These are phyloP conservation scores for Oedothorax gibbosus DNA, from an alignment of 1,140 invertebrate species.

Conservation along the genomic window DNA sequence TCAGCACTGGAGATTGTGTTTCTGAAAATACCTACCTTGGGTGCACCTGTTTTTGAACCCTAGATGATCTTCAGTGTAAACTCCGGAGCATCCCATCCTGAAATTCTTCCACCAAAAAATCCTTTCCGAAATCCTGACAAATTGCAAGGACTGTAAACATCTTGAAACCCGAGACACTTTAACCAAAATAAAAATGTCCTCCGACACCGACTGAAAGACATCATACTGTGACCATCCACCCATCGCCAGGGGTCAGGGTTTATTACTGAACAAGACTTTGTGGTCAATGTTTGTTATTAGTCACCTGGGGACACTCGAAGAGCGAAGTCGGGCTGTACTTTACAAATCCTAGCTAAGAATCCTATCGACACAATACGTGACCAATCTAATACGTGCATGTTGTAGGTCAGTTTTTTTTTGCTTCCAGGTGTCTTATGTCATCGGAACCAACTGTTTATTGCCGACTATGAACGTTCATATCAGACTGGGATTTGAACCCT, in stretches of 20 bases:
- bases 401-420: too few relatives aligned
- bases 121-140: conserved; percentile 51
- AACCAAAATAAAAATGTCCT: conserved; percentile 21
- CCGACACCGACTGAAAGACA: conserved; percentile 13
- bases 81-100: neutral
- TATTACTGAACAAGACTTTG: conserved; percentile 50
- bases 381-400: too few relatives aligned
- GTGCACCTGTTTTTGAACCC: conserved; percentile 37
- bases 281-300: conserved; percentile 54
- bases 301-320: conserved; percentile 29
- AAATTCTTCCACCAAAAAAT: conserved; percentile 34
- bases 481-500: too few relatives aligned
- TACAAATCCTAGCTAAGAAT: too few relatives aligned
- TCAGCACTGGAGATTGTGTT: neutral
- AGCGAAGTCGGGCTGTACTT: too few relatives aligned
- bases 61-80: conserved; percentile 47
- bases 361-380: too few relatives aligned
- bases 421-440: too few relatives aligned
- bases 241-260: neutral
- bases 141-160: conserved; percentile 48
- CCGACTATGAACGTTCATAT: too few relatives aligned
- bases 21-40: conserved; percentile 33
- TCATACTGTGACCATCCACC: conserved; percentile 22
- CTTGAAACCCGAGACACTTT: conserved; percentile 20
- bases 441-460: too few relatives aligned